These are phyloP conservation scores for Polyommatus icarus DNA, from an alignment of 2,888 invertebrate species.

Conservation along the genomic window DNA sequence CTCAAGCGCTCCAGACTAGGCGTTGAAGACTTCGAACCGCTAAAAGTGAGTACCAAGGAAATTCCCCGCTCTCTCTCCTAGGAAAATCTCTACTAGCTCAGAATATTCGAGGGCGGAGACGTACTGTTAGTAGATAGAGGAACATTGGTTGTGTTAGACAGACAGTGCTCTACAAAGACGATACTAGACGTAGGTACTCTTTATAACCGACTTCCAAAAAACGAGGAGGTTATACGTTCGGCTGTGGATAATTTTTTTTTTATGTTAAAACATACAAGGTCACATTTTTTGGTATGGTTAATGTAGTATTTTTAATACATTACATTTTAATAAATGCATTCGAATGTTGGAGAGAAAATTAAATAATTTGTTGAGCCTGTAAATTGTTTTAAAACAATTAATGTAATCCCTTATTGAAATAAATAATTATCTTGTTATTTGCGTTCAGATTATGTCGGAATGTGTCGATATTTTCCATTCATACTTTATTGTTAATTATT, in stretches of 20 bases:
- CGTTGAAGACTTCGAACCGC: slow-evolving; percentile 98
- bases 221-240: too few relatives aligned
- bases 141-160: background rate
- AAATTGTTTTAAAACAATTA: slow-evolving; percentile 3
- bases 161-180: background rate
- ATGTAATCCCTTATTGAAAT: background rate
- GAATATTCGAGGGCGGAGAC: too few relatives aligned
- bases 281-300: background rate
- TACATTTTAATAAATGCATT: background rate
- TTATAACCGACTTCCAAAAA: too few relatives aligned
- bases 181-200: too few relatives aligned
- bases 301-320: background rate
- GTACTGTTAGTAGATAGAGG: too few relatives aligned
- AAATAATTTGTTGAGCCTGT: background rate
- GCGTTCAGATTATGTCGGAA: background rate
- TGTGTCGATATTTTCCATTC: background rate
- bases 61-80: too few relatives aligned
- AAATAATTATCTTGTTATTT: background rate
- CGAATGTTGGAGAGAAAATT: background rate
- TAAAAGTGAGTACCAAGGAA: slow-evolving; percentile 84
- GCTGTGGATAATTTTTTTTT: too few relatives aligned
- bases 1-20: slow-evolving; percentile 97
- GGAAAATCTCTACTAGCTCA: too few relatives aligned
- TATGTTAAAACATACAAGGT: background rate
- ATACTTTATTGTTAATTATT: background rate